Conservation (phyloP, 2,888 invertebrate species). For the Protophormia terraenovae region DNA sequence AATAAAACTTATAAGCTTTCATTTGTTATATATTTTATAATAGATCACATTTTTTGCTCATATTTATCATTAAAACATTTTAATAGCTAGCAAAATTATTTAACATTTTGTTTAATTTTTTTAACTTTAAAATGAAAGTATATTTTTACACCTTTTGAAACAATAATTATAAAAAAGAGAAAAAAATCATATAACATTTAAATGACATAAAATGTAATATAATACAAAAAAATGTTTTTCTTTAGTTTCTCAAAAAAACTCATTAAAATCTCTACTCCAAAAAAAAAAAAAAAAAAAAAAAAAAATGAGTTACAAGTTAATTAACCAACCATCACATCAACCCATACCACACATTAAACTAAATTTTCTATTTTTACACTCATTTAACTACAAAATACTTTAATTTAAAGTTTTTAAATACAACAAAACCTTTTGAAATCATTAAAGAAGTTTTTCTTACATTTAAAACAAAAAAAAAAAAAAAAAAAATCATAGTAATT, state of each 20-base stretch:
- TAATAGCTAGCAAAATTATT: too few relatives aligned
- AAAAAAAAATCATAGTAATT: too few relatives aligned
- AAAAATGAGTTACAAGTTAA: neutral
- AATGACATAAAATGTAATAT: neutral
- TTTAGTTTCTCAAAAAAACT: neutral
- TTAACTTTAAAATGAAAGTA: neutral
- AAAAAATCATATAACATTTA: neutral
- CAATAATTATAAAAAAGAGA: neutral
- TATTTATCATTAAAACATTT: too few relatives aligned
- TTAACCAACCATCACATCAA: neutral
- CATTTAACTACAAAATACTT: neutral
- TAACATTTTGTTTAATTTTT: too few relatives aligned
- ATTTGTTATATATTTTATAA: too few relatives aligned
- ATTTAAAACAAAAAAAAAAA: neutral
- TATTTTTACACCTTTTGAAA: neutral
- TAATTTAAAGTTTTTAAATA: too few relatives aligned
- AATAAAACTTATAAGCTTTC: too few relatives aligned
- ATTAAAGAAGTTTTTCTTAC: slow-evolving; percentile 20
- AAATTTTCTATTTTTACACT: neutral
- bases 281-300: neutral
- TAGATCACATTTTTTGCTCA: too few relatives aligned
- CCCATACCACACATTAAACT: neutral
- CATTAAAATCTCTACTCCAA: neutral
- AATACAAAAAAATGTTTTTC: neutral
- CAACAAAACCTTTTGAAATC: too few relatives aligned